Base-by-base conservation (phyloP, 2,797 vertebrate genomes). In the Lemur catta region DNA sequence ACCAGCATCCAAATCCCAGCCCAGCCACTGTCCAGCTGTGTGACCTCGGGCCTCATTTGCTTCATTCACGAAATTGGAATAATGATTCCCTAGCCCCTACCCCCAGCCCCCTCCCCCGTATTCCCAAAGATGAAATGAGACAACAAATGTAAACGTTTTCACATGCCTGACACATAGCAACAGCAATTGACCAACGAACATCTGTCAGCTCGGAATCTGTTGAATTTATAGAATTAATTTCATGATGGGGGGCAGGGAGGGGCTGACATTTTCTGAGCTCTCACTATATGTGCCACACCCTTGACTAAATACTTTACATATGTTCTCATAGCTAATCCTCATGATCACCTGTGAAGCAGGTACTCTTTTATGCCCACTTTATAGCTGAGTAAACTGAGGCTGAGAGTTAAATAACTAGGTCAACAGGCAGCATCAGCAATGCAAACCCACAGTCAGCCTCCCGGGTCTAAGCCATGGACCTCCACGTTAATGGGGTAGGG, bases 361-460 rank as follows among this genome's bases (percentile, higher is more conserved):
- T 15, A 12, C 20, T 24, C 26, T 71, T 30, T 6, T 20, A 67
- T 8, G 8, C 52, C 61, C 41, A 61, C 14, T 38, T 28, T 50
- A 59, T 15, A 57, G 35, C 4, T 89, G 8, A 48, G 78, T 81
- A 91, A 81, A 88, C 84, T 33, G 55, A 96, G 84, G 67, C 81
- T n/a, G 12, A 82, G n/a, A 15, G 61, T 26, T 86, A 43, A 84
- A 48, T 35, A 92, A 50, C 15, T 8, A 88, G 52, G 50, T 48
- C 82, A 89, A 48, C 1, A 59, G 65, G 33, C 8, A 5, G 15
- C 33, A 43, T 20, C n/a, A 24, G 6, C 0, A 1, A 65, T 2
- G n/a, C 24, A 85, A 79, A 75, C 7, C 57, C 22, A 33, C 0
- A 20, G 43, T 22, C 55, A 55, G 28, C 41, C 38, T 52, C 24